Percentiles rank a stretch among this genome's conserved stretches.
These are phyloP conservation scores for Adelges cooleyi DNA, from an alignment of 1,140 invertebrate genomes.

Conservation along the genomic window DNA sequence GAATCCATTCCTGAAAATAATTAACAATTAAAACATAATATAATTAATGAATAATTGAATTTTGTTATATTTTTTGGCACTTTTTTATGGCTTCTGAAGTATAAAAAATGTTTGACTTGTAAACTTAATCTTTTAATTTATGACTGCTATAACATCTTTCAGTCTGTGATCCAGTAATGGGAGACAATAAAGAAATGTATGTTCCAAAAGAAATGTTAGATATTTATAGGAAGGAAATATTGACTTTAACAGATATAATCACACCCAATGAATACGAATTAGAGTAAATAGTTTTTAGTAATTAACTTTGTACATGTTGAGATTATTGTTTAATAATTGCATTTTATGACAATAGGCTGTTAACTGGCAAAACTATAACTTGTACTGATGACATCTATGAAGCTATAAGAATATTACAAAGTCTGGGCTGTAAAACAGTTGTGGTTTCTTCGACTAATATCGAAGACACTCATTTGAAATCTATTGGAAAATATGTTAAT, in stretches of 20 bases:
- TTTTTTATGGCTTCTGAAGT: too few species aligned
- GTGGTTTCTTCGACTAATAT: constrained; percentile 76
- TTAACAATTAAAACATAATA: too few species aligned
- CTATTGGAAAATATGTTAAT: constrained; percentile 54
- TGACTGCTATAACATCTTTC: too few species aligned
- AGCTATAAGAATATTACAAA: constrained; percentile 66
- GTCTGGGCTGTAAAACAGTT: constrained; percentile 68
- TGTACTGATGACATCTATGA: constrained; percentile 54
- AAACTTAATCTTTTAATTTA: too few species aligned
- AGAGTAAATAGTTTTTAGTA: too few species aligned
- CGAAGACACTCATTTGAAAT: constrained; percentile 48
- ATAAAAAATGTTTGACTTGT: too few species aligned
- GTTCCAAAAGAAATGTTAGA: constrained; percentile 76
- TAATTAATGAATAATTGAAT: too few species aligned
- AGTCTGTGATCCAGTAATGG: constrained; percentile 99
- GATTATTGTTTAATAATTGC: too few species aligned
- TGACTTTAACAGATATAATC: constrained; percentile 85
- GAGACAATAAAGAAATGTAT: constrained; percentile 91
- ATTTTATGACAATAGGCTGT: constrained; percentile 44
- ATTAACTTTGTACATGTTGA: too few species aligned
- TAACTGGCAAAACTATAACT: constrained; percentile 61
- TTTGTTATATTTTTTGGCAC: too few species aligned
- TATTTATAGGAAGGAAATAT: constrained; percentile 70
- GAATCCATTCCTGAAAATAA: background rate
- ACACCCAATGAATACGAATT: constrained; percentile 94